A percentile compares a stretch with the other conserved stretches of the same genome.
These are phyloP conservation scores for Eurytoma adleriae DNA, from an alignment of 2,888 invertebrate species.

Conservation along the genomic window DNA sequence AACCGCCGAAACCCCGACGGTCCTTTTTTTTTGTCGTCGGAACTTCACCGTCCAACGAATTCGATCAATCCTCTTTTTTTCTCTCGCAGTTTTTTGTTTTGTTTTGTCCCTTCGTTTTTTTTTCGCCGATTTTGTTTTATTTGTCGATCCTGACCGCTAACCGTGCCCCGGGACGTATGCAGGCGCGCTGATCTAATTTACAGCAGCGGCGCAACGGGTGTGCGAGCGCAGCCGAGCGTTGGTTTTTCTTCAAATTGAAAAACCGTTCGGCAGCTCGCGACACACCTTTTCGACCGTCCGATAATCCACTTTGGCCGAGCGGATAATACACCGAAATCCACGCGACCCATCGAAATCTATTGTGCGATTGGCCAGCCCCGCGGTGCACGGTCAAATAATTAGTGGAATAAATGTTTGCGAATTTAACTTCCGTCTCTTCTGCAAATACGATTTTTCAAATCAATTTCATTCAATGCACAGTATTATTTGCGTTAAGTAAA, in stretches of 20 bases:
- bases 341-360: neutral
- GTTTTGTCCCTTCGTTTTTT: neutral
- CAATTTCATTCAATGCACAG: too few relatives aligned
- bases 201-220: constrained; percentile 11
- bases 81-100: neutral
- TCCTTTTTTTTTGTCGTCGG: too few relatives aligned
- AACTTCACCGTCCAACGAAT: neutral
- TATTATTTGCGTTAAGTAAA: too few relatives aligned
- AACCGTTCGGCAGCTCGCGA: constrained; percentile 21
- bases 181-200: constrained; percentile 36
- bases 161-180: neutral
- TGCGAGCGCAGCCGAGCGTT: neutral
- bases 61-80: neutral
- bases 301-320: constrained; percentile 45
- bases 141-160: neutral
- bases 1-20: neutral
- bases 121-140: constrained; percentile 36
- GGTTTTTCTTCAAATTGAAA: constrained; percentile 51
- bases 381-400: neutral
- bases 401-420: neutral
- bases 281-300: constrained; percentile 26
- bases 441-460: neutral
- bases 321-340: constrained; percentile 22
- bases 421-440: too few relatives aligned
- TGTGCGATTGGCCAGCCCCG: neutral